These are phyloP conservation scores for Mesodorylaimus sp. DNA, from an alignment of 2,888 invertebrate genomes.

Conservation along the genomic window DNA sequence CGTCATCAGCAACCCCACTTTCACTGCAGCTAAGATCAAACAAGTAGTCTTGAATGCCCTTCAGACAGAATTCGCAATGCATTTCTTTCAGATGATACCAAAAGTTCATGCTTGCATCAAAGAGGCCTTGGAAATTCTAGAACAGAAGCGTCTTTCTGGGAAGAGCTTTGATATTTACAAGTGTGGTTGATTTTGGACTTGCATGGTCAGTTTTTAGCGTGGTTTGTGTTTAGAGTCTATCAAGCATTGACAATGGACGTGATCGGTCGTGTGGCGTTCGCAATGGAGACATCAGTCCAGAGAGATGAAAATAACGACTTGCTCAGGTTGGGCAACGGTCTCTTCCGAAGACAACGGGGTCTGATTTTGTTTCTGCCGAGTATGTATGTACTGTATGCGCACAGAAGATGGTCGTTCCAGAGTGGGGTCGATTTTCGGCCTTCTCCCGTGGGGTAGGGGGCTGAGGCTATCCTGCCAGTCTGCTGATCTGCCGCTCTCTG, in stretches of 20 bases:
- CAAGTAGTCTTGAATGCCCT: constrained; percentile 22
- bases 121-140: constrained; percentile 26
- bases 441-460: no score
- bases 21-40: constrained; percentile 37
- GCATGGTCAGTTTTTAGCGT: no score
- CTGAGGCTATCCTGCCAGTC: no score
- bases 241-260: constrained; percentile 8
- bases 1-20: constrained; percentile 35
- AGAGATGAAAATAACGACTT: background rate
- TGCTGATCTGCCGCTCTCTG: no score
- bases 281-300: background rate
- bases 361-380: no score
- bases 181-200: constrained; percentile 15
- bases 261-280: constrained; percentile 6
- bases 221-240: constrained; percentile 1
- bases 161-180: constrained; percentile 30
- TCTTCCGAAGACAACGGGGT: background rate
- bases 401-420: no score
- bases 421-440: no score
- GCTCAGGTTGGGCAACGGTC: background rate
- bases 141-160: constrained; percentile 17
- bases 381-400: no score
- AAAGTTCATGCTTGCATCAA: constrained; percentile 31
- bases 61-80: constrained; percentile 7
- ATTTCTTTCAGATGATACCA: constrained; percentile 28